phyloP scores from a whole-genome alignment of 2,113 vertebrate species.

The Misgurnus anguillicaudatus region DNA sequence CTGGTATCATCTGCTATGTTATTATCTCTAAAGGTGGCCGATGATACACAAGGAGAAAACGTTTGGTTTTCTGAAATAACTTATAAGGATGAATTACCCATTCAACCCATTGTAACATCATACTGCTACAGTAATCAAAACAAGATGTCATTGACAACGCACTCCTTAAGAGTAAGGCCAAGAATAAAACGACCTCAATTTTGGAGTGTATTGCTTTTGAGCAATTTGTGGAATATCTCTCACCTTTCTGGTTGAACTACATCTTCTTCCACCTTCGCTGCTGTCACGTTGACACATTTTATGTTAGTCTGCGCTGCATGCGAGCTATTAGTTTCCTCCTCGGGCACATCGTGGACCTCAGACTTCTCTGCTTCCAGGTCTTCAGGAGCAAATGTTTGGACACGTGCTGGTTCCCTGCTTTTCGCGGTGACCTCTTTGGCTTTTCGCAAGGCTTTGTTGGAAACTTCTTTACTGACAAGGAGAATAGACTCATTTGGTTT shows the following conservation, averaged over 20 bases:
- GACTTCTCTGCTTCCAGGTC: neutral
- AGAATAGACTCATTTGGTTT: neutral
- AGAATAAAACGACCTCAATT: neutral
- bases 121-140: neutral
- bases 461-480: neutral
- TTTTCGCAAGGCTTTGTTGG: constrained; percentile 42
- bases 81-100: neutral
- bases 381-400: constrained; percentile 57
- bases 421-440: constrained; percentile 59
- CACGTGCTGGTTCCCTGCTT: constrained; percentile 55
- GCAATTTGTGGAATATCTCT: constrained; percentile 1
- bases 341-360: constrained; percentile 1
- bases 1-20: neutral
- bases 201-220: neutral
- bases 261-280: constrained; percentile 12
- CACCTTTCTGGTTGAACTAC: constrained; percentile 49
- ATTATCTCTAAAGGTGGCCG: constrained; percentile 27
- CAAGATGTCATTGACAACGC: neutral
- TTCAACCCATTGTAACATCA: neutral
- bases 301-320: neutral
- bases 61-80: neutral
- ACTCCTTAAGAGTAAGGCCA: neutral
- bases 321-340: neutral
- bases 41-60: neutral
- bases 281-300: neutral